phyloP scores from a whole-genome alignment of 2,113 vertebrate species.

The Xiphorhynchus elegans region DNA sequence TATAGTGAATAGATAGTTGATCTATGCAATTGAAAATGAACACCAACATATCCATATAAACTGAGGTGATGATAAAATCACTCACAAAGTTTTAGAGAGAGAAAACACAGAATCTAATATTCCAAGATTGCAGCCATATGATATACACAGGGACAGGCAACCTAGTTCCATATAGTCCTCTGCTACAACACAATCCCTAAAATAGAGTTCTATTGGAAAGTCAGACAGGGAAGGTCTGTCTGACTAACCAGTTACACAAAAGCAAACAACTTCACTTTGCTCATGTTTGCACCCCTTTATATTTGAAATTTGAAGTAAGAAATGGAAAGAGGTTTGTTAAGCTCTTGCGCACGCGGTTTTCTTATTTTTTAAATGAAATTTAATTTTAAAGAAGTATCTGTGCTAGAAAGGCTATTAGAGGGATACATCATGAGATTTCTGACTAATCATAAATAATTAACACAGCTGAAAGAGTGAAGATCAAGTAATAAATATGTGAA shows the following conservation, averaged over 20 bases:
- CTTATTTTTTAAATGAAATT: neutral
- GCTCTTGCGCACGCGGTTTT: neutral
- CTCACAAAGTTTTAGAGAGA: neutral
- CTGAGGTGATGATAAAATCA: neutral
- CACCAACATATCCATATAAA: neutral
- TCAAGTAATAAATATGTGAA: neutral
- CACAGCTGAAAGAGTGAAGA: neutral
- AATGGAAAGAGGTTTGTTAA: neutral
- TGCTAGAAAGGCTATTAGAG: neutral
- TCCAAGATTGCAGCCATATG: neutral
- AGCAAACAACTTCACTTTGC: neutral
- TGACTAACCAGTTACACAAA: neutral
- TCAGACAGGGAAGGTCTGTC: neutral
- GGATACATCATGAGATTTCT: neutral
- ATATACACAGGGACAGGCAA: neutral
- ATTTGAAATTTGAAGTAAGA: neutral
- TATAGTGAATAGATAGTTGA: neutral
- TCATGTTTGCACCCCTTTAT: neutral
- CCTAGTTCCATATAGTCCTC: neutral
- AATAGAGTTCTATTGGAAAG: neutral
- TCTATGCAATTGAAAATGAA: neutral
- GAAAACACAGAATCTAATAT: neutral
- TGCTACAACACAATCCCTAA: neutral
- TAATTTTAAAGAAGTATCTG: neutral
- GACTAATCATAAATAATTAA: constrained; percentile 18